A percentile compares a stretch with the other conserved stretches of the same genome.
Evolutionary conservation across 2,888 invertebrate species (phyloP).

Genomic region (Allophyes oxyacanthae): DNA sequence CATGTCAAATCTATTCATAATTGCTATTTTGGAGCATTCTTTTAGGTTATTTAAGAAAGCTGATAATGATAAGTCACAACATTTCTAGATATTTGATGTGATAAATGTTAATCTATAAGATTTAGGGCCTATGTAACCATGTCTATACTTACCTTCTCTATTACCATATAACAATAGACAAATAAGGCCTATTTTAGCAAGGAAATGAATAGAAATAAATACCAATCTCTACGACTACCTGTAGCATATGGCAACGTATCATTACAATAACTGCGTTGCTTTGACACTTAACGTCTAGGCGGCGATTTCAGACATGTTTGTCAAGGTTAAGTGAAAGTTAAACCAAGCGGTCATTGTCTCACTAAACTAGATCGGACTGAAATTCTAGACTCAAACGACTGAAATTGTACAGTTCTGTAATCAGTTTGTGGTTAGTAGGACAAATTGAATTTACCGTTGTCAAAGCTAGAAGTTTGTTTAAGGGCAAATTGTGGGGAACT

Average conservation of each 20-base stretch:
- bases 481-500: background rate
- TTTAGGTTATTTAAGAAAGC: too few relatives aligned
- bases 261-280: constrained; percentile 22
- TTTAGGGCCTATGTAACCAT: too few relatives aligned
- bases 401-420: constrained; percentile 16
- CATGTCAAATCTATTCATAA: too few relatives aligned
- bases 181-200: too few relatives aligned
- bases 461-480: background rate
- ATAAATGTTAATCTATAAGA: too few relatives aligned
- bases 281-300: constrained; percentile 17
- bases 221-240: background rate
- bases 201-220: too few relatives aligned
- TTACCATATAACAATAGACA: too few relatives aligned
- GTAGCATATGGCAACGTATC: constrained; percentile 28
- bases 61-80: too few relatives aligned
- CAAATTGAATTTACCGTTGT: background rate
- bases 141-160: too few relatives aligned
- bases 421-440: background rate
- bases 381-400: constrained; percentile 15
- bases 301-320: constrained; percentile 14
- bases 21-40: too few relatives aligned
- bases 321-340: constrained; percentile 59
- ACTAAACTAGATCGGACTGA: constrained; percentile 31
- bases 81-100: too few relatives aligned
- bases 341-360: constrained; percentile 31